These are phyloP conservation scores for Yoshiicerus persimilis DNA, from an alignment of 1,140 invertebrate genomes.

Conservation along the genomic window DNA sequence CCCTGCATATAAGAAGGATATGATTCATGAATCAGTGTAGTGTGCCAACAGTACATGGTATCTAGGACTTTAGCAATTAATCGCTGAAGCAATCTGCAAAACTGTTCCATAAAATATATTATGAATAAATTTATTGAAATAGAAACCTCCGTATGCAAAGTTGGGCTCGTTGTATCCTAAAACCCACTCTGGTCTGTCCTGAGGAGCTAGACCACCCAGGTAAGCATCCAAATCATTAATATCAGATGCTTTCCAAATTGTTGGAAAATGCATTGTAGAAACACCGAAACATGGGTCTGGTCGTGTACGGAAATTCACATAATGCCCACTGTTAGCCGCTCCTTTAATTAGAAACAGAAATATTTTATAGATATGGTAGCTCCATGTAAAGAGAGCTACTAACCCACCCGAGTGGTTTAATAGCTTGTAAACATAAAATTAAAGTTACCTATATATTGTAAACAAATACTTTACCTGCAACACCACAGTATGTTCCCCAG, in stretches of 20 bases:
- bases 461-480: background rate
- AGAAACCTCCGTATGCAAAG: background rate
- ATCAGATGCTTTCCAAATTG: background rate
- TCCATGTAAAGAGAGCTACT: background rate
- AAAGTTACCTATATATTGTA: background rate
- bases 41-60: too few species aligned
- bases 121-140: too few species aligned
- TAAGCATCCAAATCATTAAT: background rate
- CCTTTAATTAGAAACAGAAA: background rate
- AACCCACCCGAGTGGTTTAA: too few species aligned
- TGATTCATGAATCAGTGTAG: background rate
- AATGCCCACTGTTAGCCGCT: background rate
- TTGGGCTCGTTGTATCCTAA: background rate
- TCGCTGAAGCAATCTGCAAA: too few species aligned
- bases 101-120: too few species aligned
- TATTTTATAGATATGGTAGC: background rate
- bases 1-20: background rate
- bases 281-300: background rate
- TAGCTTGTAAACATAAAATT: background rate
- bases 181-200: background rate
- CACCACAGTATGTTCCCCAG: background rate
- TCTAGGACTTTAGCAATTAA: too few species aligned
- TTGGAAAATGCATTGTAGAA: background rate
- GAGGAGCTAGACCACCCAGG: background rate
- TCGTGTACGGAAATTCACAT: background rate